phyloP scores from a whole-genome alignment of 2,888 invertebrate species.

The Eupithecia subfuscata region DNA sequence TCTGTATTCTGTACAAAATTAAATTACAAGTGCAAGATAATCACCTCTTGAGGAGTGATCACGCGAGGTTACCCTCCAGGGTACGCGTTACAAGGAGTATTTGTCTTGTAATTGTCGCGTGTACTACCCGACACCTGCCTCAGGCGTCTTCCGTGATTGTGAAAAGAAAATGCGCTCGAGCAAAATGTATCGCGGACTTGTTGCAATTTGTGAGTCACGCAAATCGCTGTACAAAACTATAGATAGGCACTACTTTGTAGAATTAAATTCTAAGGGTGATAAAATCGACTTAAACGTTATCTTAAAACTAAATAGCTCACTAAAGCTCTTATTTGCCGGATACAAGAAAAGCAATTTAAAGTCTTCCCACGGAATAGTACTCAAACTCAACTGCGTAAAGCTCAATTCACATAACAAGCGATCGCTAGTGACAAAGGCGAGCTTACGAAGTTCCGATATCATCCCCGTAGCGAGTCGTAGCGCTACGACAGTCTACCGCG shows the following conservation, averaged over 20 bases:
- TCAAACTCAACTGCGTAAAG: not conserved
- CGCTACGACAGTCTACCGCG: slow-evolving; percentile 40
- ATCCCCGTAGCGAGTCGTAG: slow-evolving; percentile 70
- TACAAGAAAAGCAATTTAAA: not conserved
- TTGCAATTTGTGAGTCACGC: slow-evolving; percentile 56
- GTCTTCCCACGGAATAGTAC: not conserved
- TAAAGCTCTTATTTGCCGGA: too few relatives aligned
- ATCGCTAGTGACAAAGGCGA: slow-evolving; percentile 44
- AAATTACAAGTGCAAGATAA: slow-evolving; percentile 44
- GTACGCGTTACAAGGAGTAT: slow-evolving; percentile 45
- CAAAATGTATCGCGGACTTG: slow-evolving; percentile 38
- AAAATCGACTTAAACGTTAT: not conserved
- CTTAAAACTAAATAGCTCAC: not conserved
- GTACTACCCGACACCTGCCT: slow-evolving; percentile 47
- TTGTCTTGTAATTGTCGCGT: slow-evolving; percentile 62
- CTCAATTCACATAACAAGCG: slow-evolving; percentile 21
- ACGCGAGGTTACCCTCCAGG: slow-evolving; percentile 60
- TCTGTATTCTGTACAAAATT: slow-evolving; percentile 50
- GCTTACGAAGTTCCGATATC: slow-evolving; percentile 66
- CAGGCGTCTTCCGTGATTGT: slow-evolving; percentile 44
- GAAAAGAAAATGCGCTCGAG: slow-evolving; percentile 39
- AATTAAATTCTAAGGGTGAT: not conserved
- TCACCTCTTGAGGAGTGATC: slow-evolving; percentile 42
- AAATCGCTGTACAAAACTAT: slow-evolving; percentile 27
- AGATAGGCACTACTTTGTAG: not conserved